These are phyloP conservation scores for Muschampia plurimacula DNA, from an alignment of 2,888 invertebrate species.

Conservation along the genomic window DNA sequence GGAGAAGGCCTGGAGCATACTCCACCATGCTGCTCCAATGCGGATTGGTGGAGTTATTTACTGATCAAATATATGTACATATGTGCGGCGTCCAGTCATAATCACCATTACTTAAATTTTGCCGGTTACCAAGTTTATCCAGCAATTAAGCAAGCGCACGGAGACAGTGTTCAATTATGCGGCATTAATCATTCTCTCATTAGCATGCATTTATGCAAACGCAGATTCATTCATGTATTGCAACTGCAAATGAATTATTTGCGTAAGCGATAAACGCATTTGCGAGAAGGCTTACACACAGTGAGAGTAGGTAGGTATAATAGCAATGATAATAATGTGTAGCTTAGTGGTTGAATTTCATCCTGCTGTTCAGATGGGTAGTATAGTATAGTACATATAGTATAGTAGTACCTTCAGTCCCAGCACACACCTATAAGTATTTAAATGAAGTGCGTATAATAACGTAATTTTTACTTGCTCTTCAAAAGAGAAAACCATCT, in stretches of 20 bases:
- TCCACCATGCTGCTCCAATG: too few relatives aligned
- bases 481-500: neutral
- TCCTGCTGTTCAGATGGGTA: neutral
- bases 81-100: too few relatives aligned
- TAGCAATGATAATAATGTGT: too few relatives aligned
- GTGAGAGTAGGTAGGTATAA: neutral
- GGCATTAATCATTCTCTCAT: conserved; percentile 25
- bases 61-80: too few relatives aligned
- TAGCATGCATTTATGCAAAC: conserved; percentile 29
- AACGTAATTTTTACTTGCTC: too few relatives aligned
- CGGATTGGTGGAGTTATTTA: too few relatives aligned
- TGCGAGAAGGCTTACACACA: neutral
- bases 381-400: too few relatives aligned
- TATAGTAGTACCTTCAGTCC: too few relatives aligned
- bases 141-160: conserved; percentile 19
- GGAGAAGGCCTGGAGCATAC: too few relatives aligned
- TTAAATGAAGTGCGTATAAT: too few relatives aligned
- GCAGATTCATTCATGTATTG: conserved; percentile 25
- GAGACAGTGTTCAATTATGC: conserved; percentile 29
- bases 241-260: conserved; percentile 21
- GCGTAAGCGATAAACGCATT: conserved; percentile 12
- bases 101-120: neutral
- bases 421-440: too few relatives aligned
- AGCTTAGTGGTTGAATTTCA: too few relatives aligned
- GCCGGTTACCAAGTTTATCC: neutral